phyloP scores from a whole-genome alignment of 1,140 invertebrate genomes.

The Gyrodactylus salaris region DNA sequence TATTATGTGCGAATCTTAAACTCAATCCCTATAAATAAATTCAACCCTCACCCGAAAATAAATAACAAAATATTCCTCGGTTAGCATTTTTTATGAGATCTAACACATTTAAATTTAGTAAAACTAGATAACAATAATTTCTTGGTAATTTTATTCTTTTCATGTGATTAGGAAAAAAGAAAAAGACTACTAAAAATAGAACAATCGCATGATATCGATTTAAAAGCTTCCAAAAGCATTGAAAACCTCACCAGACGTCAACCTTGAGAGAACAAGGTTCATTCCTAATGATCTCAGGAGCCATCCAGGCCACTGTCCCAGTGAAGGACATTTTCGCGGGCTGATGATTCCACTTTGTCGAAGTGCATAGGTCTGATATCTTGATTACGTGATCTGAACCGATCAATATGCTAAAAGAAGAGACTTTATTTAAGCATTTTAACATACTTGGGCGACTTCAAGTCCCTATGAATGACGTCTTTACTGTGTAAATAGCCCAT shows the following conservation, averaged over 20 bases:
- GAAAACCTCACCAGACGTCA: constrained; percentile 64
- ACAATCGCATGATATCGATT: background rate
- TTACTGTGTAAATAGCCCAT: constrained; percentile 3
- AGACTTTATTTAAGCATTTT: background rate
- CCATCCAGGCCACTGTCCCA: constrained; percentile 83
- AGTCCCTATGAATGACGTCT: constrained; percentile 1
- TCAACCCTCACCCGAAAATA: too few relatives aligned
- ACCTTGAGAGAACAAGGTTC: constrained; percentile 82
- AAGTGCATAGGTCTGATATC: background rate
- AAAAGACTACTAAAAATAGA: too few relatives aligned
- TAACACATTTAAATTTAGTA: too few relatives aligned
- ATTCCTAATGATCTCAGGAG: constrained; percentile 79
- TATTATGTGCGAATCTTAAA: too few relatives aligned
- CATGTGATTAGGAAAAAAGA: too few relatives aligned
- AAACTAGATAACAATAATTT: too few relatives aligned
- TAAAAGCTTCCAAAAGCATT: background rate
- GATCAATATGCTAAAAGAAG: background rate
- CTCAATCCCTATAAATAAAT: too few relatives aligned
- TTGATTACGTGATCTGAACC: background rate
- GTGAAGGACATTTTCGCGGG: constrained; percentile 60
- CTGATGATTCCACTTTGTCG: background rate
- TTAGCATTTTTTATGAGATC: too few relatives aligned
- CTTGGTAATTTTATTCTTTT: too few relatives aligned
- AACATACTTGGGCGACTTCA: constrained; percentile 29
- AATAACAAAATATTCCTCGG: too few relatives aligned